phyloP scores from a whole-genome alignment of 2,113 vertebrate species.

The Buteo buteo region DNA sequence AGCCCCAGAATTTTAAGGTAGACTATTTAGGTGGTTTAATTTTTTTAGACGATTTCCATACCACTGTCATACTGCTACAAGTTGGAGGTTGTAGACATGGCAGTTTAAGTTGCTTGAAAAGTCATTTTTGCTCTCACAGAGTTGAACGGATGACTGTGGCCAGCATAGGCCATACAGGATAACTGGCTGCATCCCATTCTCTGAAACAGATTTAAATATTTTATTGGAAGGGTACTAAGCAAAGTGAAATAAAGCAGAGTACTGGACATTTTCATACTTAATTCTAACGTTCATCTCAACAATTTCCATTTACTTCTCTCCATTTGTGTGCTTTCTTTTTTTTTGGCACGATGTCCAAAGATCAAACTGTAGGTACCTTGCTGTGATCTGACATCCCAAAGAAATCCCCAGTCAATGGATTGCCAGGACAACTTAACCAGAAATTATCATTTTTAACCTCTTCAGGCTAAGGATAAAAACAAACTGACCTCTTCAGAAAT shows the following conservation, averaged over 20 bases:
- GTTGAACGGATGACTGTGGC: not conserved
- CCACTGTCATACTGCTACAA: not conserved
- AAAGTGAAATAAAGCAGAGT: not conserved
- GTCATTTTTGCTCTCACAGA: not conserved
- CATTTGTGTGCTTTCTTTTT: not conserved
- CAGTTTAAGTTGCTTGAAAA: not conserved
- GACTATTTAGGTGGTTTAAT: not conserved
- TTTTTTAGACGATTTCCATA: not conserved
- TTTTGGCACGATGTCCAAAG: not conserved
- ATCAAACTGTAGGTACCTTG: not conserved
- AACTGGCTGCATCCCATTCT: not conserved
- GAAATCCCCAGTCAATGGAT: not conserved
- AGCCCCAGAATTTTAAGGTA: not conserved
- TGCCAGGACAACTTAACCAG: not conserved
- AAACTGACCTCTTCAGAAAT: not conserved
- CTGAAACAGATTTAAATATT: not conserved
- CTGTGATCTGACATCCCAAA: not conserved
- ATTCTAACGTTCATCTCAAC: not conserved
- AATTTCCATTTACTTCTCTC: not conserved
- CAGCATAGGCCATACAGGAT: not conserved
- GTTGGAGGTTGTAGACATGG: not conserved
- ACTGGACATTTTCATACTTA: not conserved
- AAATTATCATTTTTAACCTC: not conserved
- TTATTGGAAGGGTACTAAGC: not conserved
- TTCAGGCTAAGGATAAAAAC: not conserved